Evolutionary conservation across 2,113 vertebrate genomes (phyloP), one percentile per base, ranked within the genome.

Genomic region (Phycodurus eques): DNA sequence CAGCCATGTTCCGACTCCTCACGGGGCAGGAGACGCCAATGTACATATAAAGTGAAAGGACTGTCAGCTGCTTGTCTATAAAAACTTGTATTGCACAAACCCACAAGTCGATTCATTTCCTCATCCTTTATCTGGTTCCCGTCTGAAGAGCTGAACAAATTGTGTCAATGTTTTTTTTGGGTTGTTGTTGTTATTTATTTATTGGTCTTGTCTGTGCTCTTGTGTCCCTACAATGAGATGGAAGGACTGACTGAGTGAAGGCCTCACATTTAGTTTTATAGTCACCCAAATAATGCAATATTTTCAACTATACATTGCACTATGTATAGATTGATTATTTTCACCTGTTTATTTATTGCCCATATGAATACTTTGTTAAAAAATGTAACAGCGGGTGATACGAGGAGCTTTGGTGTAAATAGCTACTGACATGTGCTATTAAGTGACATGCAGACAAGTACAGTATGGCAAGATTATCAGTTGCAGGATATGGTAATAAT

Each of bases 1-100:
- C 98, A 0, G 98, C 98, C 84, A 99, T 99, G 98, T 99, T 98
- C 92, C 93, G 97, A 89, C 96, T 99, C 33, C 95, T 99, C n/a
- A 99, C 97, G 0, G 98, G 98, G 64, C 98, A 99, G 84, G 98
- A 99, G 92, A 98, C 96, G 2, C 98, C 98, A 0, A 91, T 99
- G 67, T 99, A 98, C 92, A 98, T 99, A 94, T 98, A 92, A 94
- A 73, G 4, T 46, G n/a, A 49, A 47, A 5, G 3, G 64, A 66
- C 44, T 65, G 11, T 13, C 19, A 2, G 17, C 35, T 62, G 33
- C 33, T 62, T 63, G 39, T 8, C 5, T 31, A 14, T 14, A 17
- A 64, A 64, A 44, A 27, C 35, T 44, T 1, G 2, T 19, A 62
- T 20, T 65, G 11, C 22, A 22, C 20, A 65, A 46, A 65, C 11